Conservation (phyloP, 2,888 invertebrate genomes). For the Drosophila borborema region DNA sequence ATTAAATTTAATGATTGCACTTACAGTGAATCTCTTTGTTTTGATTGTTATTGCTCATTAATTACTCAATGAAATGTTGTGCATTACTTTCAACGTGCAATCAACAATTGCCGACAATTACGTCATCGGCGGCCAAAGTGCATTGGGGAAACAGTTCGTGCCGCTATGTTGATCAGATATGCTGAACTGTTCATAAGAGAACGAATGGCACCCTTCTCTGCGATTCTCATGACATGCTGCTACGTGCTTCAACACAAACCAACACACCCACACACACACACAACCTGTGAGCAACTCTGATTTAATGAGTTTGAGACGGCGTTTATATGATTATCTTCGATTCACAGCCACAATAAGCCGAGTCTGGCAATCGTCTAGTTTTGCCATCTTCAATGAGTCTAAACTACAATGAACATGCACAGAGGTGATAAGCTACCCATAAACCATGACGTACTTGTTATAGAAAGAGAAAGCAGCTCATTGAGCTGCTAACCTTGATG, state of each 20-base stretch:
- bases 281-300: background rate
- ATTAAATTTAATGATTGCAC: background rate
- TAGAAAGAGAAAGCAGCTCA: conserved; percentile 1
- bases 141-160: conserved; percentile 42
- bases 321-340: conserved; percentile 1
- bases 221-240: conserved; percentile 23
- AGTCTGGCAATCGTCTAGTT: conserved; percentile 56
- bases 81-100: conserved; percentile 8
- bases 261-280: background rate
- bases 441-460: conserved; percentile 26
- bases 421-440: conserved; percentile 11
- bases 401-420: conserved; percentile 16
- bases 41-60: conserved; percentile 10
- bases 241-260: conserved; percentile 30
- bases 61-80: conserved; percentile 35
- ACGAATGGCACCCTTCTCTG: conserved; percentile 13
- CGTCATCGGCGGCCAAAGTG: conserved; percentile 43
- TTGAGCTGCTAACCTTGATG: conserved; percentile 25
- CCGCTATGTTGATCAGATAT: conserved; percentile 41
- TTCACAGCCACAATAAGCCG: background rate
- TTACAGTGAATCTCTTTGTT: conserved; percentile 35
- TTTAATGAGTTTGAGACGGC: conserved; percentile 2
- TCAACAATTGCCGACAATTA: conserved; percentile 28
- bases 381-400: conserved; percentile 16
- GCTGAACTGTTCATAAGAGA: background rate